phyloP scores from a whole-genome alignment of 1,140 invertebrate genomes.

The Pygmarrhopalites habei region DNA sequence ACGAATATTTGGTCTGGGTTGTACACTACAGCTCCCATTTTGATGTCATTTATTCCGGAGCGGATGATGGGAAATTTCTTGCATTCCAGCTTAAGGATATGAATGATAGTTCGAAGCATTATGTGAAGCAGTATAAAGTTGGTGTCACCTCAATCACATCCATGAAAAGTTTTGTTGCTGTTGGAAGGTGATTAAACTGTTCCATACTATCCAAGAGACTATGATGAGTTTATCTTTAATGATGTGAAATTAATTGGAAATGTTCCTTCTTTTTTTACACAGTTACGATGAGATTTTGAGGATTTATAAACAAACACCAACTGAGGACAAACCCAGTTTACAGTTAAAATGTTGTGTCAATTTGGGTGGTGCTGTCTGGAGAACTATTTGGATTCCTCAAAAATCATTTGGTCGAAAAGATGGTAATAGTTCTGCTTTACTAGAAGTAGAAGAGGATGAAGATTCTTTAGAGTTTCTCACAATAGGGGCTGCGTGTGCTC shows the following conservation, averaged over 20 bases:
- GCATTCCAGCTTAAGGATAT: constrained; percentile 23
- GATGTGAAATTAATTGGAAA: too few species aligned
- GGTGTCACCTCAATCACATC: constrained; percentile 35
- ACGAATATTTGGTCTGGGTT: constrained; percentile 31
- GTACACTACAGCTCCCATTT: constrained; percentile 23
- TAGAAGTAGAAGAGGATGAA: neutral
- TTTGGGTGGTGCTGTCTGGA: constrained; percentile 34
- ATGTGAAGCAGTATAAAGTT: constrained; percentile 27
- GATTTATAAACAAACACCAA: constrained; percentile 15
- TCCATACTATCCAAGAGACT: neutral
- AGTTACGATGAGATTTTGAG: constrained; percentile 37
- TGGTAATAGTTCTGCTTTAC: too few species aligned
- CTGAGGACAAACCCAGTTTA: neutral
- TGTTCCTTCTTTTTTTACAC: too few species aligned
- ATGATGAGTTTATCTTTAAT: neutral
- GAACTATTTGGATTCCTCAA: constrained; percentile 28
- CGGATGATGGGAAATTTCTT: constrained; percentile 32
- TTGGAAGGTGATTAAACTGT: constrained; percentile 35
- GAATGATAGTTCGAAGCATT: constrained; percentile 7
- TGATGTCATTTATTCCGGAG: constrained; percentile 30
- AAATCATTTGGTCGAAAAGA: neutral
- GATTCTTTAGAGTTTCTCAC: neutral
- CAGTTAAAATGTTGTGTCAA: constrained; percentile 23
- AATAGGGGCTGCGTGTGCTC: constrained; percentile 28
- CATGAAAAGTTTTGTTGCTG: constrained; percentile 23